A percentile compares a stretch with the other conserved stretches of the same genome.
Conservation (phyloP, 2,888 invertebrate genomes). For the Anagyrus pseudococci region DNA sequence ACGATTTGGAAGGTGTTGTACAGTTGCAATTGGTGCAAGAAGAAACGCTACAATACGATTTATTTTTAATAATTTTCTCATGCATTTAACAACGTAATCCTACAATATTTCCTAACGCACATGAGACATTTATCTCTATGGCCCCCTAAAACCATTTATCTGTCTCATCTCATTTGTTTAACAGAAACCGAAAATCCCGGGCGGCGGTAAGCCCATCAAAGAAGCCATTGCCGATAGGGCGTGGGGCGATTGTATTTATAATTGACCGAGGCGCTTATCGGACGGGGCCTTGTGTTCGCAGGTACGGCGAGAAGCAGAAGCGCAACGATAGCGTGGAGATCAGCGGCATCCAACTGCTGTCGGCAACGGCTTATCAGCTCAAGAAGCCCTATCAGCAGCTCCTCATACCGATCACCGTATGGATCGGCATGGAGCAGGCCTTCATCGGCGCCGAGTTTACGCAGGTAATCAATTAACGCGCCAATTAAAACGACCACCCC, state of each 20-base stretch:
- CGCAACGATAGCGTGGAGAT: conserved; percentile 77
- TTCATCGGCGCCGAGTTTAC: conserved; percentile 93
- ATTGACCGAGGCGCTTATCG: too few species aligned
- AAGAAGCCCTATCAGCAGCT: conserved; percentile 91
- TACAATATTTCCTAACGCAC: too few species aligned
- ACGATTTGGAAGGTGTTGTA: too few species aligned
- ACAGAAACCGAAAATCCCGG: too few species aligned
- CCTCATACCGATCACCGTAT: conserved; percentile 92
- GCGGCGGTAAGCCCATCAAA: too few species aligned
- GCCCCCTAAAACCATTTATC: too few species aligned
- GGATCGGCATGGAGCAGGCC: conserved; percentile 97
- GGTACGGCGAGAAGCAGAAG: conserved; percentile 86
- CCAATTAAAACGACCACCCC: background rate
- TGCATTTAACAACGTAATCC: too few species aligned
- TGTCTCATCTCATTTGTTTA: too few species aligned
- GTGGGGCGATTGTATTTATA: background rate
- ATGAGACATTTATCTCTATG: too few species aligned
- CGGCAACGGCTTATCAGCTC: conserved; percentile 89
- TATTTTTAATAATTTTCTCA: too few species aligned
- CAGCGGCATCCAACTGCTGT: conserved; percentile 79
- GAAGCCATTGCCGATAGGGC: background rate
- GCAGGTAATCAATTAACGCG: conserved; percentile 65
- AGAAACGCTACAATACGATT: too few species aligned
- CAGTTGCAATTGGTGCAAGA: too few species aligned
- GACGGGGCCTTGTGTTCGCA: conserved; percentile 51